Conservation (phyloP, 2,797 vertebrate species). For the Staurois parvus region DNA sequence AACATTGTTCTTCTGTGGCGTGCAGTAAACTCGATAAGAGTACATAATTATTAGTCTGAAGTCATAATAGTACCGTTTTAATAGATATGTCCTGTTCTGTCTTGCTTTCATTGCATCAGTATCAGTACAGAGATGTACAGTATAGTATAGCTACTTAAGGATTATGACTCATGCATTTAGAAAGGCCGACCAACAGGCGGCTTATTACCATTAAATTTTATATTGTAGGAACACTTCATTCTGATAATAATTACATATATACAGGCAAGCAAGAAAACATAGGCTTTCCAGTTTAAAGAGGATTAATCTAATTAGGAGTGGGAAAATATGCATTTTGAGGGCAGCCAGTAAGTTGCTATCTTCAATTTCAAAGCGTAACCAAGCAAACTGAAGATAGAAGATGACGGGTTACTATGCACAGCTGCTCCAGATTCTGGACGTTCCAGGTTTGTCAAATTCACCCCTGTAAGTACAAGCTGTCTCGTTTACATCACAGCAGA, state of each 20-base stretch:
- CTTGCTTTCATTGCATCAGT: neutral
- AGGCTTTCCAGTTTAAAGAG: too few species aligned
- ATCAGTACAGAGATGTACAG: neutral
- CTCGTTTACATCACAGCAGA: neutral
- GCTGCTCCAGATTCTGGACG: too few species aligned
- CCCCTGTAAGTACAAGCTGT: neutral
- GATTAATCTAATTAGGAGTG: neutral
- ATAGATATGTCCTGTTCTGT: conserved; percentile 4
- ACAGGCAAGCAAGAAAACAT: neutral
- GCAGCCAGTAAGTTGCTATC: too few species aligned
- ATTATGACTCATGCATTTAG: conserved; percentile 18
- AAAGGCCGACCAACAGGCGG: conserved; percentile 5
- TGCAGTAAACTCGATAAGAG: neutral
- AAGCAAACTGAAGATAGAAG: too few species aligned
- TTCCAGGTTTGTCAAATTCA: too few species aligned
- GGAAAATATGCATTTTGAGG: conserved; percentile 1
- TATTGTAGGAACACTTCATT: neutral
- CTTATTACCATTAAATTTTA: conserved; percentile 15
- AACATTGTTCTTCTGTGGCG: neutral
- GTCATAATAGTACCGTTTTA: neutral
- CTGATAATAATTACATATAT: neutral
- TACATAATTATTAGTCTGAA: conserved; percentile 10
- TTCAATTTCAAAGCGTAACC: too few species aligned
- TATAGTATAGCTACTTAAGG: neutral
- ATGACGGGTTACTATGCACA: too few species aligned